Conservation (phyloP, 2,888 invertebrate genomes). For the Calephelis perditalis region DNA sequence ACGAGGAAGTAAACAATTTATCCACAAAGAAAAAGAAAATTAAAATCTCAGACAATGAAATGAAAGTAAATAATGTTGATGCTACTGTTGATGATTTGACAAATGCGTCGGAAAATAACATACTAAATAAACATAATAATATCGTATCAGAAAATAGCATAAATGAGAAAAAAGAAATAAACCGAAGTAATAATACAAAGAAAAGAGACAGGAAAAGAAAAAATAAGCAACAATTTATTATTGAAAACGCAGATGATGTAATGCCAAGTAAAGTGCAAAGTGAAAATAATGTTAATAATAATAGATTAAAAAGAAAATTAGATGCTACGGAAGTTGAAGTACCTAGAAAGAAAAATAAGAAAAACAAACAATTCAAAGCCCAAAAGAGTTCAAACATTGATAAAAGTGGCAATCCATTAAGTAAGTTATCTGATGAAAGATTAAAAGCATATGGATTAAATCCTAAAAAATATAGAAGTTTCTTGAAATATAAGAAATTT, state of each 20-base stretch:
- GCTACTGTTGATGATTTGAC: not conserved
- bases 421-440: constrained; percentile 84
- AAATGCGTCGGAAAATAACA: constrained; percentile 12
- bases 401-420: constrained; percentile 47
- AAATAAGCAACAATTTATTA: constrained; percentile 37
- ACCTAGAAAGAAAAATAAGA: constrained; percentile 40
- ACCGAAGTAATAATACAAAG: not conserved
- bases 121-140: constrained; percentile 11
- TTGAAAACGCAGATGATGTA: constrained; percentile 41
- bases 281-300: constrained; percentile 8
- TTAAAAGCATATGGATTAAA: constrained; percentile 94
- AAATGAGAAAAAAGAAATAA: constrained; percentile 25
- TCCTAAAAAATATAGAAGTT: constrained; percentile 91
- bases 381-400: constrained; percentile 38
- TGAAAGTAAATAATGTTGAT: constrained; percentile 5
- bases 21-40: constrained; percentile 15
- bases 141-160: constrained; percentile 13
- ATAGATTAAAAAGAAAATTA: constrained; percentile 25
- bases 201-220: constrained; percentile 43
- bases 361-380: constrained; percentile 39
- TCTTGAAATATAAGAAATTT: constrained; percentile 82
- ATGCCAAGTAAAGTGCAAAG: constrained; percentile 37
- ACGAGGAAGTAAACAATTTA: constrained; percentile 3
- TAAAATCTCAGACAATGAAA: not conserved
- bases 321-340: constrained; percentile 7